Percentiles rank a stretch among this genome's conserved stretches.
Conservation (phyloP, 2,113 vertebrate species). For the Notothenia rossii region DNA sequence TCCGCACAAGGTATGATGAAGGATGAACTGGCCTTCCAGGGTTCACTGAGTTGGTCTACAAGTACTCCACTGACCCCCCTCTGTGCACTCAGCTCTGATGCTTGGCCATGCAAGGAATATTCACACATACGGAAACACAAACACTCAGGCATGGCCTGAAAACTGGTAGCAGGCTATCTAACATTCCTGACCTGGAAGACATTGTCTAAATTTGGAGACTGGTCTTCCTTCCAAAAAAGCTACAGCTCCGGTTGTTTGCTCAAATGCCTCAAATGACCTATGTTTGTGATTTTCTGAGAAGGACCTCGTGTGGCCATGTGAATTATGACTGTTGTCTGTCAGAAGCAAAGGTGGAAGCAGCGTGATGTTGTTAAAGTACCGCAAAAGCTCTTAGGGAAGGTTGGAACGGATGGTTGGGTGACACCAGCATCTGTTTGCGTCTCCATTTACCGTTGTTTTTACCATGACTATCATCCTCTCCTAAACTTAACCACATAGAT, state of each 20-base stretch:
- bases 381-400: constrained; percentile 34
- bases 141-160: constrained; percentile 58
- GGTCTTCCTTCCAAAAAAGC: constrained; percentile 20
- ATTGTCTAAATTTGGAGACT: constrained; percentile 59
- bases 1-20: constrained; percentile 77
- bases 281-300: constrained; percentile 55
- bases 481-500: background rate
- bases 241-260: constrained; percentile 50
- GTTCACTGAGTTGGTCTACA: constrained; percentile 74
- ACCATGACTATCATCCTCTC: background rate
- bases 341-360: constrained; percentile 63
- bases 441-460: constrained; percentile 23
- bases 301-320: constrained; percentile 54
- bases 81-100: constrained; percentile 61
- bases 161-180: constrained; percentile 67
- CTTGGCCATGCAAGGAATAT: constrained; percentile 74
- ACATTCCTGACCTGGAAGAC: constrained; percentile 65
- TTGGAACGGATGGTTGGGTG: constrained; percentile 34
- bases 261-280: constrained; percentile 54
- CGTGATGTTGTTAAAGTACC: constrained; percentile 48
- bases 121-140: constrained; percentile 75
- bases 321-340: constrained; percentile 73
- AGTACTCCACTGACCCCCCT: constrained; percentile 60
- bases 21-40: constrained; percentile 65
- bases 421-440: constrained; percentile 25